phyloP scores from a whole-genome alignment of 2,113 vertebrate genomes.

The Neomonachus schauinslandi region DNA sequence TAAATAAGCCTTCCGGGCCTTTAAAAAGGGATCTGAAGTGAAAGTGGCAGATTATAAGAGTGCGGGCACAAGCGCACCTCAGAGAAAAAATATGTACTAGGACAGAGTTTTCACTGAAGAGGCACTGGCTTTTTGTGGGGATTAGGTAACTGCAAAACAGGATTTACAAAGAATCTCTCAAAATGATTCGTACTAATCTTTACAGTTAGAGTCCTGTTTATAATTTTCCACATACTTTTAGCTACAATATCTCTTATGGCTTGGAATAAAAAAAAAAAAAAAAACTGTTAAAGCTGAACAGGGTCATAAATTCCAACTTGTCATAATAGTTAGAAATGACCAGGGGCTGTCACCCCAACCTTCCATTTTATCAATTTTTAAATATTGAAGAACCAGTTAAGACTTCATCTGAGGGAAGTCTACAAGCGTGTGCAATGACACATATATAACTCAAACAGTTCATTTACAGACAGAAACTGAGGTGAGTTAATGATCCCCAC shows the following conservation, averaged over 20 bases:
- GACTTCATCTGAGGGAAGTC: background rate
- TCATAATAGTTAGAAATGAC: background rate
- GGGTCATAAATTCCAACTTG: background rate
- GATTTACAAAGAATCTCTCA: background rate
- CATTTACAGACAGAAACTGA: slow-evolving; percentile 8
- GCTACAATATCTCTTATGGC: background rate
- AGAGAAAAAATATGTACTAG: background rate
- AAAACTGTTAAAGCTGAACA: background rate
- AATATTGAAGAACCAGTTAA: background rate
- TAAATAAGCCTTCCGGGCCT: background rate
- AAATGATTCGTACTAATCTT: background rate
- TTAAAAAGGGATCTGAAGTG: background rate
- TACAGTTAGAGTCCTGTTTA: background rate
- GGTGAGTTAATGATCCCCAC: background rate
- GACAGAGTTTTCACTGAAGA: background rate
- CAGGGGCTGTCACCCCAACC: background rate
- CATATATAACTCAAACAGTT: background rate
- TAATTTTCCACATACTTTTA: slow-evolving; percentile 4
- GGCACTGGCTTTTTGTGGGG: background rate
- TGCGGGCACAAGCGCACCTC: background rate
- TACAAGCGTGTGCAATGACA: background rate
- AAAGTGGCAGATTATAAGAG: background rate
- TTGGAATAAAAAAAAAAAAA: background rate
- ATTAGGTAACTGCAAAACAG: background rate
- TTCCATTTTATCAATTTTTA: slow-evolving; percentile 7